Evolutionary conservation across 2,888 invertebrate genomes (phyloP).

Genomic region (Balanococcus diminutus): DNA sequence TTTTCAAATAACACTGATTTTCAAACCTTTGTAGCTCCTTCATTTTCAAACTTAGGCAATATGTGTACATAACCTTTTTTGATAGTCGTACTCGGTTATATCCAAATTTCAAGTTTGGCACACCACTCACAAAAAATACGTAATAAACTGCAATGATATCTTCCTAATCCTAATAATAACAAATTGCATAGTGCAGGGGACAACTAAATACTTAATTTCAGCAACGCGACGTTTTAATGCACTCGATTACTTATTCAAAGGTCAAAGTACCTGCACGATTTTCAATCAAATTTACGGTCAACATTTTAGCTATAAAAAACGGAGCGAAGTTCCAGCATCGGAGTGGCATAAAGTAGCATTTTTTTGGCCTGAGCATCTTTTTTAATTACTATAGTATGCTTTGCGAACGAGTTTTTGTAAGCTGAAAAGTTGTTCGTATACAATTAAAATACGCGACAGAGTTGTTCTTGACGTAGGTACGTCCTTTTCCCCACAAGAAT

Average conservation of each 20-base stretch:
- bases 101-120: too few species aligned
- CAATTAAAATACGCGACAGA: conserved; percentile 42
- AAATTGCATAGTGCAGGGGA: too few species aligned
- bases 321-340: not conserved
- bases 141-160: too few species aligned
- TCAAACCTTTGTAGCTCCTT: too few species aligned
- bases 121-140: too few species aligned
- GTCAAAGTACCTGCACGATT: not conserved
- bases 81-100: too few species aligned
- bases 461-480: conserved; percentile 36
- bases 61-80: too few species aligned
- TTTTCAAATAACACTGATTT: too few species aligned
- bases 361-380: conserved; percentile 14
- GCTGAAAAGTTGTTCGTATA: not conserved
- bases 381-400: conserved; percentile 15
- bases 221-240: not conserved
- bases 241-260: not conserved
- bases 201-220: too few species aligned
- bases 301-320: not conserved
- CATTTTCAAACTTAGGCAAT: too few species aligned
- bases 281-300: not conserved
- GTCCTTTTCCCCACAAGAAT: conserved; percentile 30
- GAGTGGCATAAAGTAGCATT: conserved; percentile 6
- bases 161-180: too few species aligned
- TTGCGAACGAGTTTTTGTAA: conserved; percentile 14